phyloP scores from a whole-genome alignment of 1,140 invertebrate species.

The Drosophila albomicans region DNA sequence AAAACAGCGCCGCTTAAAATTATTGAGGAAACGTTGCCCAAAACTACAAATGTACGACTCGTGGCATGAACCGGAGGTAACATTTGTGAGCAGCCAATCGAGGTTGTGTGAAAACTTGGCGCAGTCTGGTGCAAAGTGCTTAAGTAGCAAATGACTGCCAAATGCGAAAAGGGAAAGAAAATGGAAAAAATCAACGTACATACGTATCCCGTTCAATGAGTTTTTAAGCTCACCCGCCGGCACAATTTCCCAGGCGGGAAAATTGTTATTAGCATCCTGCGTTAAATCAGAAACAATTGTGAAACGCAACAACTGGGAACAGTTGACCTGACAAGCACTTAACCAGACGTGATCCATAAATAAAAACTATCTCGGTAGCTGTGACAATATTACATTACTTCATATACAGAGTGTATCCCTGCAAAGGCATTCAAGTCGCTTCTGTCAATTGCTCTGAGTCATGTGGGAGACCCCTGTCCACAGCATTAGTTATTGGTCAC shows the following conservation, averaged over 20 bases:
- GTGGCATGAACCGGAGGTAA: constrained; percentile 35
- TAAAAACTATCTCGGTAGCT: constrained; percentile 51
- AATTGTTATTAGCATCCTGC: constrained; percentile 57
- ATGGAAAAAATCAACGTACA: constrained; percentile 7
- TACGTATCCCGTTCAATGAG: constrained; percentile 37
- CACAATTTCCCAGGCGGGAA: constrained; percentile 20
- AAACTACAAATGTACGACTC: constrained; percentile 7
- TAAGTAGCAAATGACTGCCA: constrained; percentile 30
- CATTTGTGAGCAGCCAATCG: constrained; percentile 38
- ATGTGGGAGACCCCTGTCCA: neutral
- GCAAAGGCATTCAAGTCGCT: constrained; percentile 30
- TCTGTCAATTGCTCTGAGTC: constrained; percentile 15
- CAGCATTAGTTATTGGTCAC: constrained; percentile 28
- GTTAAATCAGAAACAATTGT: constrained; percentile 63
- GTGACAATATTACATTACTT: constrained; percentile 30
- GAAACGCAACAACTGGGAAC: constrained; percentile 46
- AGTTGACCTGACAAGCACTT: constrained; percentile 39
- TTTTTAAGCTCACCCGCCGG: constrained; percentile 37
- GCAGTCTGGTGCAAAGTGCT: constrained; percentile 32
- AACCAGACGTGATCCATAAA: constrained; percentile 66
- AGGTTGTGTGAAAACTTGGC: constrained; percentile 25
- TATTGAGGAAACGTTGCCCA: constrained; percentile 46
- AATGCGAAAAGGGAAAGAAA: constrained; percentile 14
- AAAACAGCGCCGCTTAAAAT: constrained; percentile 53
- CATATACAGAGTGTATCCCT: constrained; percentile 15